Evolutionary conservation across 2,113 vertebrate species (phyloP).

Genomic region (Mobula hypostoma): DNA sequence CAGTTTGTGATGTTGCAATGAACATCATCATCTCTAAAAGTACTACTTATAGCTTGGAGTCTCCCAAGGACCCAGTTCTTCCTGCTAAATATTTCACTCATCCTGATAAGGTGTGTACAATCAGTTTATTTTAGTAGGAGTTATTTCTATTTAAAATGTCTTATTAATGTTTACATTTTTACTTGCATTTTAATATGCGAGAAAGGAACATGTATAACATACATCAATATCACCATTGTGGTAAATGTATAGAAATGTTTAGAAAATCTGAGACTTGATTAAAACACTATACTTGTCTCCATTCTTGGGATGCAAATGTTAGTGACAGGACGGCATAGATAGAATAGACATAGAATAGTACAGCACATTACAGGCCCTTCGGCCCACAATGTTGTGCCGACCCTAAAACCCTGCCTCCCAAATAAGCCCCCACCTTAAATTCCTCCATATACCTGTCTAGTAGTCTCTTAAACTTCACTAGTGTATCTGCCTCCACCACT

Average conservation of each 20-base stretch:
- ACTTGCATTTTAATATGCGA: background rate
- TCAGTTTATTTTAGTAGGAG: slow-evolving; percentile 24
- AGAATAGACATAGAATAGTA: no score
- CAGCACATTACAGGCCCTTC: no score
- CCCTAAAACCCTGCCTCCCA: no score
- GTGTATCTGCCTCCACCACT: no score
- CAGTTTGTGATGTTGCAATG: slow-evolving; percentile 97
- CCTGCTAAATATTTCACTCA: slow-evolving; percentile 92
- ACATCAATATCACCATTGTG: background rate
- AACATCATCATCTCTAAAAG: slow-evolving; percentile 98
- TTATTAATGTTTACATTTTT: background rate
- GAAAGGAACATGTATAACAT: background rate
- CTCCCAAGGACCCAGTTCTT: slow-evolving; percentile 93
- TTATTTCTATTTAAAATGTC: background rate
- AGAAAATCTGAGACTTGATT: background rate
- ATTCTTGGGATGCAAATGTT: no score
- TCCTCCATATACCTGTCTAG: no score
- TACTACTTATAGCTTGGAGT: slow-evolving; percentile 97
- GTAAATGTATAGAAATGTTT: background rate
- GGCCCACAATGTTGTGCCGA: no score
- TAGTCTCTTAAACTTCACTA: no score
- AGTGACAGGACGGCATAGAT: no score
- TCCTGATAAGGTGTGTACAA: slow-evolving; percentile 81
- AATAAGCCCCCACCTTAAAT: no score
- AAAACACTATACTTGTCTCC: background rate